Base-by-base conservation (phyloP, 2,113 vertebrate species). In the Corvus moneduloides region DNA sequence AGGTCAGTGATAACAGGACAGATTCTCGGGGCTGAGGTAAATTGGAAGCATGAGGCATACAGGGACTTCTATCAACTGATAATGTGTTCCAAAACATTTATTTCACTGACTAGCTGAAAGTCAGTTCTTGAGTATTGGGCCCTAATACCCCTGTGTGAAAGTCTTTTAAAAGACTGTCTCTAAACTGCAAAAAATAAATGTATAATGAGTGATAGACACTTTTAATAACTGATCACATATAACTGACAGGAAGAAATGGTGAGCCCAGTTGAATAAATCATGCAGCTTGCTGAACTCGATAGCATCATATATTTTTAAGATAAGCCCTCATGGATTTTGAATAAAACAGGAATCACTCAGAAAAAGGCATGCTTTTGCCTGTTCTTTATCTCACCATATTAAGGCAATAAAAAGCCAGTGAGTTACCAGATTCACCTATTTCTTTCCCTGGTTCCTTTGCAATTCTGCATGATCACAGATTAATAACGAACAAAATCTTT, bases 271-370 rank as follows among this genome's bases (percentile, higher is more conserved):
- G 87, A 71, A 94, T 90, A 88, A 94, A 93, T 90, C 76, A 90
- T 48, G 62, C 41, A 89, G 48, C 73, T 92, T 93, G 39, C 64
- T 59, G 80, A 96, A 81, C 30, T 83, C 1, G 0, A 73, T 71
- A 72, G 64, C 21, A 84, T 67, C 58, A 88, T 84, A 30, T 78
- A 92, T 95, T 93, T 94, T 96, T 90, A 74, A 96, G 87, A 11
- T 52, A 74, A 84, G n/a, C 10, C 30, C 19, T 81, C 46, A 46
- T 3, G 61, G 79, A 61, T 77, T 87, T 93, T 80, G 55, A 85
- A 73, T 78, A 54, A 88, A 87, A 93, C n/a, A 44, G 16, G 12
- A 76, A 71, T 67, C 9, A 1, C 21, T 93, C 32, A 66, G 49
- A 61, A 71, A 74, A 91, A 79, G 19, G 3, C 43, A 71, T 44